A percentile compares a stretch with the other conserved stretches of the same genome.
phyloP scores from a whole-genome alignment of 2,113 vertebrate species.

The Hipposideros armiger region DNA sequence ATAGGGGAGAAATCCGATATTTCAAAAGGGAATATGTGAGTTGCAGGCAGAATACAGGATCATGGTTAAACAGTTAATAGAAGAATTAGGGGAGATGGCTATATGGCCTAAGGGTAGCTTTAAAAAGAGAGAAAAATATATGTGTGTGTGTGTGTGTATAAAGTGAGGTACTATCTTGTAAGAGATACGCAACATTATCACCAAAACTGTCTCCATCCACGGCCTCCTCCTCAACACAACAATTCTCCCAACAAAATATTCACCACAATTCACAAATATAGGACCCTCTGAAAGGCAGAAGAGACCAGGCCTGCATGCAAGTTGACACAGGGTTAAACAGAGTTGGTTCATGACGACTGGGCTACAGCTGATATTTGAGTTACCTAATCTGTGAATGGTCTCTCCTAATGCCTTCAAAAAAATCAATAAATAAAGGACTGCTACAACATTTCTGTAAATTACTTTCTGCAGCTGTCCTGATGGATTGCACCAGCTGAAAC shows the following conservation, averaged over 20 bases:
- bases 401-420: background rate
- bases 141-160: background rate
- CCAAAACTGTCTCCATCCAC: background rate
- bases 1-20: background rate
- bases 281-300: background rate
- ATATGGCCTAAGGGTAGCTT: background rate
- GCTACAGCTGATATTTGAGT: background rate
- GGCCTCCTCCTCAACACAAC: background rate
- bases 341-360: background rate
- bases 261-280: background rate
- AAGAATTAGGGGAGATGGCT: background rate
- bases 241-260: background rate
- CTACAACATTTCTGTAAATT: conserved; percentile 47
- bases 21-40: background rate
- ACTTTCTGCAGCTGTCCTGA: conserved; percentile 27
- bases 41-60: background rate
- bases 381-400: conserved; percentile 33
- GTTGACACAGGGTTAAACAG: background rate
- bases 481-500: background rate
- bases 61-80: background rate
- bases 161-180: background rate
- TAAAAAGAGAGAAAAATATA: background rate
- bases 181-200: background rate
- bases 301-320: background rate
- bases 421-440: conserved; percentile 28